Base-by-base conservation (phyloP, 2,888 invertebrate genomes). In the Aleiodes alternator region DNA sequence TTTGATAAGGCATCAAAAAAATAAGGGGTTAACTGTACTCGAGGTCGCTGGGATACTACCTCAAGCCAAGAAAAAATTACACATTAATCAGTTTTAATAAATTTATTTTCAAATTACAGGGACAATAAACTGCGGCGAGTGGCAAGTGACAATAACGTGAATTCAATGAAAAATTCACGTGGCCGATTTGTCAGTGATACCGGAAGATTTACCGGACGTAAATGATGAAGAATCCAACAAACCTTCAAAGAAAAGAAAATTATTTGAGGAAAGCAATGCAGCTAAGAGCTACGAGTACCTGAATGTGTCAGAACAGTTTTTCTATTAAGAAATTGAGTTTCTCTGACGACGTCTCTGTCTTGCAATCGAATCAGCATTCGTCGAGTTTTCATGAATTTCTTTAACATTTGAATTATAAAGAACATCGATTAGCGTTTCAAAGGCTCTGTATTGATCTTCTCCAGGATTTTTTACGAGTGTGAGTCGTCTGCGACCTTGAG, bases 71-170 rank as follows among this genome's bases (percentile, higher is more conserved):
- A n/a, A n/a, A n/a, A n/a, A 23, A 23, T 23, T 23, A 23, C 23
- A 23, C 23, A 23, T 23, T 23, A 23, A 23, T 23, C 23, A 23
- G 23, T 38, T 38, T 38, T 38, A 38, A 38, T 38, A 0, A 38
- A 8, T 38, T 12, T 48, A 31, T 55, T 66, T 23, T 74, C 61
- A 48, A 69, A 59, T 43, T 71, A 66, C 76, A 84, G 84, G 43
- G 82, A 82, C 7, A 85, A 78, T 59, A 82, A 79, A 66, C 80
- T 85, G n/a, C 82, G 84, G 34, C 80, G 85, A 48, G 81, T 83
- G 14, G 78, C 82, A 14, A 85, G 85, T 61, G 84, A 84, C 55
- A 79, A 83, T 38, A 84, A 82, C 34, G 81, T 85, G 72, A 80
- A 78, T 23, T 75, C 82, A 6, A 61, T 76, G 14, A 78, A 77